These are phyloP conservation scores for Nothoprocta pentlandii DNA, from an alignment of 2,113 vertebrate species.

Conservation along the genomic window DNA sequence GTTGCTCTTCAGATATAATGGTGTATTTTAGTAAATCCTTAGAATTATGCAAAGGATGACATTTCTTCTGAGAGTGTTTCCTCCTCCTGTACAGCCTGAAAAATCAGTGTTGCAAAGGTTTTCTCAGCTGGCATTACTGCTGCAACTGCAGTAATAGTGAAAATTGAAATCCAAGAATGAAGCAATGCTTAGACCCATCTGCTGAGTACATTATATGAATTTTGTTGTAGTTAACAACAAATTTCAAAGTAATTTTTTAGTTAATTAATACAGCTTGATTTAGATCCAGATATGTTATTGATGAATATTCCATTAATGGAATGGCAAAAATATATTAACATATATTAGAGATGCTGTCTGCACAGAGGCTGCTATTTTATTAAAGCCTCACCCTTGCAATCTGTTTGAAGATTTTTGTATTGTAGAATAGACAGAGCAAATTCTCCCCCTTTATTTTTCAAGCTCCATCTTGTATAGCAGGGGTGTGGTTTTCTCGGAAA, in stretches of 20 bases:
- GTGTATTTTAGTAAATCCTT: conserved; percentile 8
- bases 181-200: not conserved
- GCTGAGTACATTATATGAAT: not conserved
- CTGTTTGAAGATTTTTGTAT: not conserved
- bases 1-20: conserved; percentile 6
- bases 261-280: not conserved
- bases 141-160: not conserved
- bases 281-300: not conserved
- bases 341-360: not conserved
- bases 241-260: not conserved
- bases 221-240: not conserved
- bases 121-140: not conserved
- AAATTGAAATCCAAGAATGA: not conserved
- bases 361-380: not conserved
- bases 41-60: not conserved
- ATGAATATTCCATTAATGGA: not conserved
- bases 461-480: not conserved
- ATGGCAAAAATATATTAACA: not conserved
- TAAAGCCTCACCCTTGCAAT: not conserved
- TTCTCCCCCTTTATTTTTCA: not conserved
- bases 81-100: not conserved
- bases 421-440: not conserved
- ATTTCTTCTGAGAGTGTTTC: not conserved
- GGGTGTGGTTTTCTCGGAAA: conserved; percentile 3
- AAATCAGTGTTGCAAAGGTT: not conserved